Evolutionary conservation across 2,797 vertebrate genomes (phyloP).

Genomic region (Phalanger gymnotis): DNA sequence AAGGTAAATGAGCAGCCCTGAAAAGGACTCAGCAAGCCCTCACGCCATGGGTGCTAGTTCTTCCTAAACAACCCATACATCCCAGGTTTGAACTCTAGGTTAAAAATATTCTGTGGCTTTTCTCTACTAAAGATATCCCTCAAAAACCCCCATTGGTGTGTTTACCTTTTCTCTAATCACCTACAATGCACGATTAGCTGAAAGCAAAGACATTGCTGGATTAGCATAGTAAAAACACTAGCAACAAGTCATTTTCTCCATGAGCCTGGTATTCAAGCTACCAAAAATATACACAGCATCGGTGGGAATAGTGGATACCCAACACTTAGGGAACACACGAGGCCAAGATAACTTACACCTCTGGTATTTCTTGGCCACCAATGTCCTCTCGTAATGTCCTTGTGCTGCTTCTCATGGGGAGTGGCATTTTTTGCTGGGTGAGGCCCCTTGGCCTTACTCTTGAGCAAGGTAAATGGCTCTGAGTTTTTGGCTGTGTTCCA

Average conservation of each 20-base stretch:
- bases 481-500: background rate
- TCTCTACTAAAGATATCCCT: background rate
- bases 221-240: background rate
- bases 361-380: background rate
- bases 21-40: background rate
- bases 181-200: background rate
- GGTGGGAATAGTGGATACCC: background rate
- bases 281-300: background rate
- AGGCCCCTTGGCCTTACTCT: background rate
- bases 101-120: background rate
- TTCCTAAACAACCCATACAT: background rate
- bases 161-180: background rate
- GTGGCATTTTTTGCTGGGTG: background rate
- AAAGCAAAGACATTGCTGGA: background rate
- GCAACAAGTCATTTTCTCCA: background rate
- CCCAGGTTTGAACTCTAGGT: background rate
- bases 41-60: background rate
- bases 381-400: background rate
- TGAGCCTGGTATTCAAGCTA: background rate
- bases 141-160: background rate
- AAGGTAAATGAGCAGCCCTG: background rate
- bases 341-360: background rate
- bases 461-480: background rate
- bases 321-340: background rate
- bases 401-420: background rate